phyloP scores from a whole-genome alignment of 2,113 vertebrate species.

The Sander lucioperca region DNA sequence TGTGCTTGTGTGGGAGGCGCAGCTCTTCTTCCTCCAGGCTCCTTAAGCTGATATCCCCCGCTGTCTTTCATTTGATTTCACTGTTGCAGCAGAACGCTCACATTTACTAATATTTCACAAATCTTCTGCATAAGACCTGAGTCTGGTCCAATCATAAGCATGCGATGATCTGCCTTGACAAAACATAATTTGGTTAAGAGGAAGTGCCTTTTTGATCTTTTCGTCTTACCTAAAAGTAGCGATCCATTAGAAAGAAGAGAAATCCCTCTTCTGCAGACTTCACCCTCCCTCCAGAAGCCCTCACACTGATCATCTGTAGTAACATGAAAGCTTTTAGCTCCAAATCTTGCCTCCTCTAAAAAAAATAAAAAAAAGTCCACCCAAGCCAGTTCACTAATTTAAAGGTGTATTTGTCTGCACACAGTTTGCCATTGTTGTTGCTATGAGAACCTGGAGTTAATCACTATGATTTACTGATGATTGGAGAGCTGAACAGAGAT shows the following conservation, averaged over 20 bases:
- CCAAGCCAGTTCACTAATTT: conserved; percentile 32
- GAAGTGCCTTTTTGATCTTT: background rate
- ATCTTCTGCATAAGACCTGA: conserved; percentile 2
- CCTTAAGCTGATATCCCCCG: conserved; percentile 48
- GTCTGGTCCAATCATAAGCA: background rate
- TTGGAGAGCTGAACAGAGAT: conserved; percentile 76
- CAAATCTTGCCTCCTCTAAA: conserved; percentile 7
- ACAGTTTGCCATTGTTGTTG: conserved; percentile 49
- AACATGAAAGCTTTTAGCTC: conserved; percentile 25
- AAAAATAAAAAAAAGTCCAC: background rate
- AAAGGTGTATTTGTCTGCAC: conserved; percentile 41
- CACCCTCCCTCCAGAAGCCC: background rate
- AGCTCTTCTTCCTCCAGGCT: conserved; percentile 68
- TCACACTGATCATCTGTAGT: conserved; percentile 23
- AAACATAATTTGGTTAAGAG: background rate
- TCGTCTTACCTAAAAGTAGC: background rate
- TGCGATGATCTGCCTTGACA: background rate
- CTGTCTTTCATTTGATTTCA: conserved; percentile 29
- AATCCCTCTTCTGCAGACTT: conserved; percentile 22
- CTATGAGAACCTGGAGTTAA: conserved; percentile 74
- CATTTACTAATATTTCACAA: conserved; percentile 13
- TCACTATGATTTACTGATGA: conserved; percentile 80
- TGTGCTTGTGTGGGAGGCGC: conserved; percentile 75
- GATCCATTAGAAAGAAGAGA: conserved; percentile 10
- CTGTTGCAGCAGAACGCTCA: conserved; percentile 36